A percentile compares a stretch with the other conserved stretches of the same genome.
These are phyloP conservation scores for Aphidius ervi DNA, from an alignment of 1,140 invertebrate species.

Conservation along the genomic window DNA sequence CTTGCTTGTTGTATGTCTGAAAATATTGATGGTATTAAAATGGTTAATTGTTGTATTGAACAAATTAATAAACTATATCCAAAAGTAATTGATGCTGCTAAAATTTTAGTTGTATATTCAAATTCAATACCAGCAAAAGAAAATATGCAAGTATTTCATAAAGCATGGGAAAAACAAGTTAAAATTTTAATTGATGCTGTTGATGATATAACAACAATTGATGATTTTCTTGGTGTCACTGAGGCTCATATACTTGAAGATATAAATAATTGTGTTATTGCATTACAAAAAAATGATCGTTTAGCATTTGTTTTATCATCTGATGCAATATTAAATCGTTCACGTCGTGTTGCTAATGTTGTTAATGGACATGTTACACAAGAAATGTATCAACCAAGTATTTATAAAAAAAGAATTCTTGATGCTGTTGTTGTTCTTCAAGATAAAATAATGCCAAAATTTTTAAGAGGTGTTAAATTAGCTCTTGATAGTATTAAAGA, in stretches of 20 bases:
- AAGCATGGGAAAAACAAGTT: constrained; percentile 94
- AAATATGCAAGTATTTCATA: constrained; percentile 94
- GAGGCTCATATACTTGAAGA: constrained; percentile 99
- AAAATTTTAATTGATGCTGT: constrained; percentile 93
- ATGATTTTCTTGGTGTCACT: constrained; percentile 96
- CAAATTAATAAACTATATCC: constrained; percentile 94
- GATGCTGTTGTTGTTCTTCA: constrained; percentile 89
- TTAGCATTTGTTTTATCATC: constrained; percentile 90
- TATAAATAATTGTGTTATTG: constrained; percentile 98
- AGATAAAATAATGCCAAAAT: constrained; percentile 97
- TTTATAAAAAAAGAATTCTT: constrained; percentile 90
- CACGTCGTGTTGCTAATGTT: constrained; percentile 90
- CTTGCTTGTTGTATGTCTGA: constrained; percentile 97
- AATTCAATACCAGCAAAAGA: constrained; percentile 92
- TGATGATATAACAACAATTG: constrained; percentile 97
- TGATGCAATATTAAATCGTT: constrained; percentile 90
- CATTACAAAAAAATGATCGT: constrained; percentile 87
- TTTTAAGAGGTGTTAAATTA: constrained; percentile 85
- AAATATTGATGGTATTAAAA: constrained; percentile 97
- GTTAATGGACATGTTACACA: constrained; percentile 64
- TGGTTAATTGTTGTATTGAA: constrained; percentile 93
- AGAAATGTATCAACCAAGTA: constrained; percentile 96
- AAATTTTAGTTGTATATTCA: constrained; percentile 83
- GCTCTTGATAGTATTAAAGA: constrained; percentile 82
- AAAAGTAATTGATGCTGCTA: constrained; percentile 96